Evolutionary conservation across 2,113 vertebrate species (phyloP).

Genomic region (Macrotis lagotis): DNA sequence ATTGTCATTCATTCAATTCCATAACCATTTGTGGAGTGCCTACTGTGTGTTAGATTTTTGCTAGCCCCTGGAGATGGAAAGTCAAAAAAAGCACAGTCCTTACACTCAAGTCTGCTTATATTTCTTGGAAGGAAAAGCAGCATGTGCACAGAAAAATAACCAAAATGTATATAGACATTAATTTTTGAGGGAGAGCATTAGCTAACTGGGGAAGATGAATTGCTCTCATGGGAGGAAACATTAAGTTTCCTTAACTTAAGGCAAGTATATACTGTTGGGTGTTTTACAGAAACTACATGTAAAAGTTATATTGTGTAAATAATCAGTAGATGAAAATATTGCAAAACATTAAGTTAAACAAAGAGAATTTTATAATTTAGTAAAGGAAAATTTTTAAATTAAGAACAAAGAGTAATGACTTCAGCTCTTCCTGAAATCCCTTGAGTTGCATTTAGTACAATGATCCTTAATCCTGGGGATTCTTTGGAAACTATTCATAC

Average conservation of each 20-base stretch:
- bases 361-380: neutral
- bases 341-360: neutral
- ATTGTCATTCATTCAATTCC: neutral
- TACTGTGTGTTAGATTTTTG: neutral
- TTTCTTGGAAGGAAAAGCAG: neutral
- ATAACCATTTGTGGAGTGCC: neutral
- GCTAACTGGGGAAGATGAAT: neutral
- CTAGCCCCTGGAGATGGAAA: neutral
- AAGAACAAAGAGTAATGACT: neutral
- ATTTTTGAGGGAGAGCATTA: neutral
- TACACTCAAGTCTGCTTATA: neutral
- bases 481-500: constrained; percentile 13
- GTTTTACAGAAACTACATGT: neutral
- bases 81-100: neutral
- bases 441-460: neutral
- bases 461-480: neutral
- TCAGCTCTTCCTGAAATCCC: neutral
- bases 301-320: neutral
- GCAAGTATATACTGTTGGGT: no score
- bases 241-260: no score
- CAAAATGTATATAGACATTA: neutral
- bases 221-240: neutral
- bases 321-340: neutral
- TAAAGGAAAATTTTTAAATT: neutral
- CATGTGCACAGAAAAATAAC: neutral